Conservation (phyloP, 2,797 vertebrate genomes). For the Micropoecilia bifurca region DNA sequence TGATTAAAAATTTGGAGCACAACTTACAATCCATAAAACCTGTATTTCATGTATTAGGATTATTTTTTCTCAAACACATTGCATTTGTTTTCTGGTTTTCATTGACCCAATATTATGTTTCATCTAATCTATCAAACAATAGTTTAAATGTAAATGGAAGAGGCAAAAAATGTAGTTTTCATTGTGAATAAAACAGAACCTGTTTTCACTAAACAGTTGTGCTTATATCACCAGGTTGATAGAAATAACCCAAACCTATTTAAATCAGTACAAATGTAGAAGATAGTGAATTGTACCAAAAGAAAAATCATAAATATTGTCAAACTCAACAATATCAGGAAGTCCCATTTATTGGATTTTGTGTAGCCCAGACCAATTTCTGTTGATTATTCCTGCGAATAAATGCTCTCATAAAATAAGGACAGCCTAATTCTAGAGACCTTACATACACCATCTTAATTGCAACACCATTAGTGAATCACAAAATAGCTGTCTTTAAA, state of each 20-base stretch:
- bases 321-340: neutral
- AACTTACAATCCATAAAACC: neutral
- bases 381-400: neutral
- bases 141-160: neutral
- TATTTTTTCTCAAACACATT: neutral
- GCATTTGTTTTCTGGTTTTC: neutral
- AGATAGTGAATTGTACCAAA: neutral
- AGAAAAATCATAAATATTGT: neutral
- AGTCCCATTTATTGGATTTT: neutral
- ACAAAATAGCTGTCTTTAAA: constrained; percentile 59
- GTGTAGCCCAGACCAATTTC: neutral
- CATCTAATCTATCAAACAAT: neutral
- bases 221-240: neutral
- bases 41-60: neutral
- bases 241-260: neutral
- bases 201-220: neutral
- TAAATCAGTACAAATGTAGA: neutral
- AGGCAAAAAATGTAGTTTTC: neutral
- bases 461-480: constrained; percentile 31
- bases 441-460: constrained; percentile 24
- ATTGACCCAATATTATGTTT: neutral
- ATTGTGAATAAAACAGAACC: neutral
- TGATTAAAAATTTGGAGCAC: neutral
- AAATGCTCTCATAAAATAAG: neutral
- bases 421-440: constrained; percentile 3